phyloP scores from a whole-genome alignment of 1,140 invertebrate genomes.

The Galleria mellonella region DNA sequence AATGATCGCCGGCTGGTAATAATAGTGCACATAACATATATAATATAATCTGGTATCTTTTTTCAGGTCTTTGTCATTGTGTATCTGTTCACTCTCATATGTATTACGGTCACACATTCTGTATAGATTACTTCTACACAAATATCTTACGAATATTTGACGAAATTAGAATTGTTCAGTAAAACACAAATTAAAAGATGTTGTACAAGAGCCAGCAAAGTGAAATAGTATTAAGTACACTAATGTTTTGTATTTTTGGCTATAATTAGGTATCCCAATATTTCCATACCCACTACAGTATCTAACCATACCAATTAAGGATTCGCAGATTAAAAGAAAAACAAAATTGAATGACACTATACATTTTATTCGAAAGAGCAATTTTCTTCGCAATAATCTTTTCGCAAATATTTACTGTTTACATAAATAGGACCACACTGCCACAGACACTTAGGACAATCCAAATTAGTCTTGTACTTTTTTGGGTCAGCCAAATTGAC shows the following conservation, averaged over 20 bases:
- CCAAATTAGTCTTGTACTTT: conserved; percentile 6
- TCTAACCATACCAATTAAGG: no score
- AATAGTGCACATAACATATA: no score
- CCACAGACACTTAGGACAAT: conserved; percentile 65
- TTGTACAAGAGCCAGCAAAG: no score
- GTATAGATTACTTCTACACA: conserved; percentile 17
- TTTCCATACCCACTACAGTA: no score
- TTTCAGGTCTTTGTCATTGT: conserved; percentile 12
- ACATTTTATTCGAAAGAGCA: conserved; percentile 20
- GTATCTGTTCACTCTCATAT: conserved; percentile 2
- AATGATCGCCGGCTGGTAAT: no score
- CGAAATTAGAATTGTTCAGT: no score
- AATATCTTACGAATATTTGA: no score
- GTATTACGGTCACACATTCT: conserved; percentile 18
- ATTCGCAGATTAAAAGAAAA: conserved; percentile 1
- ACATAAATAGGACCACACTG: conserved; percentile 60
- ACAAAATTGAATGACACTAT: conserved; percentile 12
- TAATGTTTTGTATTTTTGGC: no score
- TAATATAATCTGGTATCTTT: not conserved
- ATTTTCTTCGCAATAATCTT: conserved; percentile 28
- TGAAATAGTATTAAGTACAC: no score
- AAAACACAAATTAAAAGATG: no score
- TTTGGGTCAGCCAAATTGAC: conserved; percentile 34
- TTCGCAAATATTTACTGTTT: conserved; percentile 37
- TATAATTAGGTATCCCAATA: no score